These are phyloP conservation scores for Sminthurinus aureus DNA, from an alignment of 2,888 invertebrate genomes.

Conservation along the genomic window DNA sequence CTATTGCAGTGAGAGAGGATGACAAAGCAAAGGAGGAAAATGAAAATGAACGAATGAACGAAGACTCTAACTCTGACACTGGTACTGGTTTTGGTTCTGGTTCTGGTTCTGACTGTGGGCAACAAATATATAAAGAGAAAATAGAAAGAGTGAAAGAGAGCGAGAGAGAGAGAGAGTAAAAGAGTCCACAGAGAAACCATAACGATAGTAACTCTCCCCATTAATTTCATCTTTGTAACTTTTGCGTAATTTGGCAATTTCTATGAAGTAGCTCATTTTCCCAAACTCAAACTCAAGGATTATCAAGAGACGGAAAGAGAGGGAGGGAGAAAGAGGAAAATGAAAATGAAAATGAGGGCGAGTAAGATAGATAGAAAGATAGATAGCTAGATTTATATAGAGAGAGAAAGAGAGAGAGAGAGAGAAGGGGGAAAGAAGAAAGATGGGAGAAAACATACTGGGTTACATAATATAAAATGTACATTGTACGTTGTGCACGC, in stretches of 20 bases:
- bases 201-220: slow-evolving; percentile 14
- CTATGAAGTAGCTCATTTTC: not conserved
- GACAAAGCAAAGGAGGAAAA: not conserved
- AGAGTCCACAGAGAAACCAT: not conserved
- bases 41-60: too few species aligned
- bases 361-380: not conserved
- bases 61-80: too few species aligned
- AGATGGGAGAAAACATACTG: not conserved
- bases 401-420: not conserved
- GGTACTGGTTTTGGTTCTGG: too few species aligned
- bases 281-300: not conserved
- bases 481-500: too few species aligned
- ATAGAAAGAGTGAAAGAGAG: not conserved
- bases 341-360: not conserved
- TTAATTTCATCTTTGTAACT: slow-evolving; percentile 14
- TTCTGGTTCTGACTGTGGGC: too few species aligned
- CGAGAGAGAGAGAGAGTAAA: not conserved
- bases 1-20: not conserved
- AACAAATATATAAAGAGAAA: not conserved
- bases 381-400: not conserved
- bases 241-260: slow-evolving; percentile 4
- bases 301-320: not conserved
- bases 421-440: not conserved
- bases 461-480: not conserved
- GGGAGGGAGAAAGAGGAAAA: not conserved